Evolutionary conservation across 2,797 vertebrate genomes (phyloP).

Genomic region (Channa striata): DNA sequence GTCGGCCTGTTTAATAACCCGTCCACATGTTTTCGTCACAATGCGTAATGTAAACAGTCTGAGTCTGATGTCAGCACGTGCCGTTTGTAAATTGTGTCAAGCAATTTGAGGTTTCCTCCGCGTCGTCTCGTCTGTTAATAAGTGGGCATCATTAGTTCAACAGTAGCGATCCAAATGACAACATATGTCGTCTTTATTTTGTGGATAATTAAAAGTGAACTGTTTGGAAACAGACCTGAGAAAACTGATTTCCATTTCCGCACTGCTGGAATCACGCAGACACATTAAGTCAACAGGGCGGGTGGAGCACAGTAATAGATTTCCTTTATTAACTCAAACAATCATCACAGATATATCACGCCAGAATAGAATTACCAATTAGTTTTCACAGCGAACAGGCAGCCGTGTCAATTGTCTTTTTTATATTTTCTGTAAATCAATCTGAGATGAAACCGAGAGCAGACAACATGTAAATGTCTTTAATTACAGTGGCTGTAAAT

Average conservation of each 20-base stretch:
- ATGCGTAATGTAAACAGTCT: too few relatives aligned
- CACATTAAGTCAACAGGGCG: conserved; percentile 33
- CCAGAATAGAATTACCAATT: conserved; percentile 24
- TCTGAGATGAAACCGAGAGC: background rate
- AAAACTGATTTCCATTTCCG: conserved; percentile 1
- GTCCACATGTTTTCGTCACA: too few relatives aligned
- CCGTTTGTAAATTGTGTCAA: background rate
- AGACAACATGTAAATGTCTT: background rate
- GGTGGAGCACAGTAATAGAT: conserved; percentile 18
- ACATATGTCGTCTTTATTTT: background rate
- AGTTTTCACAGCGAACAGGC: conserved; percentile 1
- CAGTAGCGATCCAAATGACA: background rate
- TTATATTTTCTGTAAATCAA: background rate
- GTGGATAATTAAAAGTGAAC: conserved; percentile 36
- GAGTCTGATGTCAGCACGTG: background rate
- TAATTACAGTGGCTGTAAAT: background rate
- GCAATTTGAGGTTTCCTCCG: conserved; percentile 4
- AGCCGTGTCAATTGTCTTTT: background rate
- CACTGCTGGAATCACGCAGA: background rate
- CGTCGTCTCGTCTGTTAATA: background rate
- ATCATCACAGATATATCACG: conserved; percentile 18
- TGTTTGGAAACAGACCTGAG: conserved; percentile 22
- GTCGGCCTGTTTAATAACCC: too few relatives aligned
- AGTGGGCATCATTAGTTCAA: background rate
- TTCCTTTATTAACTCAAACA: conserved; percentile 44